Evolutionary conservation across 2,888 invertebrate species (phyloP).

Genomic region (Aproaerema taeniolella): DNA sequence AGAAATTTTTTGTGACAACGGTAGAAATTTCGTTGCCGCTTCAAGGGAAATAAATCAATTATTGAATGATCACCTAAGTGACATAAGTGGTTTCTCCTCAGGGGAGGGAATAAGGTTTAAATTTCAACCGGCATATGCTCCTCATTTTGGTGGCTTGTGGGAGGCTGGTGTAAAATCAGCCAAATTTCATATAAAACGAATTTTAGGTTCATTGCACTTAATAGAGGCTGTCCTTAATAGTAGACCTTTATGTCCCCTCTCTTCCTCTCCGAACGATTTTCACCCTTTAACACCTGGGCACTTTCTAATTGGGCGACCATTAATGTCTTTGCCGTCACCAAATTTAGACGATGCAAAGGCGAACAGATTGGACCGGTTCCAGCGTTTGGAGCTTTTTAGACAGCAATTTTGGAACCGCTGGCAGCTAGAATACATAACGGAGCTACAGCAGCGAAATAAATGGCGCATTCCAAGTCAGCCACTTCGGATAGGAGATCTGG

Average conservation of each 20-base stretch:
- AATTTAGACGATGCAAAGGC: too few species aligned
- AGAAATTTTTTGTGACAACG: constrained; percentile 20
- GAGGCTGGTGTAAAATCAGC: background rate
- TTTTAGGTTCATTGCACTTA: background rate
- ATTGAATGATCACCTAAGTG: background rate
- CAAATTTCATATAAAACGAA: background rate
- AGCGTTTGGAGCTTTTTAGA: too few species aligned
- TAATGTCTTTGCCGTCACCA: background rate
- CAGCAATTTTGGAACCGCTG: too few species aligned
- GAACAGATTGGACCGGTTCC: too few species aligned
- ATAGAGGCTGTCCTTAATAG: background rate
- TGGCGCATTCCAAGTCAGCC: too few species aligned
- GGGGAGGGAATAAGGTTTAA: background rate
- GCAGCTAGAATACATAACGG: too few species aligned
- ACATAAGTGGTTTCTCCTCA: background rate
- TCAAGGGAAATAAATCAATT: constrained; percentile 20
- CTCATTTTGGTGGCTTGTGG: background rate
- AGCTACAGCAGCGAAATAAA: too few species aligned
- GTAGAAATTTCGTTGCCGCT: constrained; percentile 22
- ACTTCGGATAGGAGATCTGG: too few species aligned
- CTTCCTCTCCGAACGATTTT: background rate
- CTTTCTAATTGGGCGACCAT: background rate
- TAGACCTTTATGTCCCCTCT: background rate
- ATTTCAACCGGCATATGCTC: background rate
- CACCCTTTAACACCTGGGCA: background rate